Base-by-base conservation (phyloP, 1,140 invertebrate genomes). In the Panagrolaimus sp. region DNA sequence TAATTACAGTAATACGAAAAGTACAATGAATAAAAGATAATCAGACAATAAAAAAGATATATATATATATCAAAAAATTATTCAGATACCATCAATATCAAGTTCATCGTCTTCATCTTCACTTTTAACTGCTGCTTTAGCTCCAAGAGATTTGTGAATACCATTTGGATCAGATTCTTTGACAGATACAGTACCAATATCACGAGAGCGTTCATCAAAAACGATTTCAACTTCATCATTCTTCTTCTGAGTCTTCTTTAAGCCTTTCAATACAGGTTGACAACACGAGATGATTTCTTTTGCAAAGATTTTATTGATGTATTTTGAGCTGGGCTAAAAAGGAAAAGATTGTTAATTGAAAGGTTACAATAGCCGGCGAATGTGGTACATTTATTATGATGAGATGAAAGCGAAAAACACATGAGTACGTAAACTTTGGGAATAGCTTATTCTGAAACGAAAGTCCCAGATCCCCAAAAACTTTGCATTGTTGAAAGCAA, bases 261-360 rank as follows among this genome's bases (percentile, higher is more conserved):
- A 96, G n/a, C n/a, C 96, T 98, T 76, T 90, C 92, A 9, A 98
- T 88, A 84, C 98, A 96, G 45, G 92, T 92, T 78, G 90, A 88
- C 57, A 92, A 93, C 79, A 92, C 90, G 46, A 88, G 74, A 93
- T 91, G 83, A 99, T 95, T 79, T 97, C 92, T 69, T 91, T 89
- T 65, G 90, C 90, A 65, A 96, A 83, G 79, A 96, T 91, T 81
- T 92, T 93, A 8, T 89, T 87, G 8, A 96, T 92, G 84, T 93
- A 94, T 84, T 96, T 96, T 84, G 92, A 93, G 67, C 91, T 85
- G 14, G 84, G 83, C 86, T 87, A 69, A 42, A 83, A 51, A 20
- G 14, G 14, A 25, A 20, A 20, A 51, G 14, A 53, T 51, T 1
- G 7, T 38, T 13, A 61, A 51, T 5, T 13, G 47, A 14, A 25